These are phyloP conservation scores for Coregonus clupeaformis DNA, from an alignment of 2,113 vertebrate species.

Conservation along the genomic window DNA sequence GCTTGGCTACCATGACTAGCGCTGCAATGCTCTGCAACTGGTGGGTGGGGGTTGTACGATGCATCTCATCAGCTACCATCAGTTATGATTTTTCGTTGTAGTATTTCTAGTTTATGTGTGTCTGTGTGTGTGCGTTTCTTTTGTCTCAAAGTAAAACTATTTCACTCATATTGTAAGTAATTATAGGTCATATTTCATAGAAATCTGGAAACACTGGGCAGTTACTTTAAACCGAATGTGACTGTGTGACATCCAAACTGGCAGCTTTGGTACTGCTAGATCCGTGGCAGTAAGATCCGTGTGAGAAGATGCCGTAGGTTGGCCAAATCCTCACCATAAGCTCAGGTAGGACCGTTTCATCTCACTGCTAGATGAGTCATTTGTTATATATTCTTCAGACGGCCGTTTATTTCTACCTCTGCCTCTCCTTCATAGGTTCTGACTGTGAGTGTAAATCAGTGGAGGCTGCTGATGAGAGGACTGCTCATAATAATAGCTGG, in stretches of 20 bases:
- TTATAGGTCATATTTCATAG: no score
- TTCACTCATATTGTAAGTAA: no score
- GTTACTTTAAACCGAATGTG: not conserved
- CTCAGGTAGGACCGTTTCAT: constrained; percentile 40
- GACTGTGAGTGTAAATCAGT: constrained; percentile 16
- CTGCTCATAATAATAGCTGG: no score
- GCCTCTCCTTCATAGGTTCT: constrained; percentile 29
- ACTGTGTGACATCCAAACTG: constrained; percentile 48
- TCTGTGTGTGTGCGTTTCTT: constrained; percentile 15
- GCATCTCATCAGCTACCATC: constrained; percentile 31
- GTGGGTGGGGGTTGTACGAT: no score
- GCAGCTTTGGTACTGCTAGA: constrained; percentile 34
- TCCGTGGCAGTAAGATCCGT: not conserved
- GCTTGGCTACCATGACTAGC: not conserved
- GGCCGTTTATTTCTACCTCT: constrained; percentile 50
- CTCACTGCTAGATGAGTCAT: constrained; percentile 52
- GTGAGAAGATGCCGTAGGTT: constrained; percentile 34
- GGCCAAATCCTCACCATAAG: constrained; percentile 44
- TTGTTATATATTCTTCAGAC: constrained; percentile 40
- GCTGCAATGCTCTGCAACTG: not conserved
- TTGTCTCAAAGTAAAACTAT: not conserved
- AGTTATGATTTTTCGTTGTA: constrained; percentile 7
- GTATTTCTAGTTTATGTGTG: constrained; percentile 34
- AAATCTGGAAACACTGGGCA: no score
- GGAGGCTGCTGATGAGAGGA: constrained; percentile 9